Conservation (phyloP, 2,113 vertebrate genomes). For the Amblyornis subalaris region DNA sequence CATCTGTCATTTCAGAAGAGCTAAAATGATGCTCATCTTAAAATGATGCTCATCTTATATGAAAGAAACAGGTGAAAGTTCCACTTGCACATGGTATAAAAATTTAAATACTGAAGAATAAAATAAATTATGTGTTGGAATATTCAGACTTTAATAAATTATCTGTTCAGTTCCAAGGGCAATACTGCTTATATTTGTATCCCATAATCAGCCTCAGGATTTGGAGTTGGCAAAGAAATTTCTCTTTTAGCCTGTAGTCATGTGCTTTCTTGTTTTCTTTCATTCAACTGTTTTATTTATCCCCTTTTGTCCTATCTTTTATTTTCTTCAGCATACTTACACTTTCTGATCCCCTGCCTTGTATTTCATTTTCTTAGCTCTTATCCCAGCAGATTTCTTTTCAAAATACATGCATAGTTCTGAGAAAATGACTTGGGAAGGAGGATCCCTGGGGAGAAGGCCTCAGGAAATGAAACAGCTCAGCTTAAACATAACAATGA, state of each 20-base stretch:
- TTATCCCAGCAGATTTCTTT: conserved; percentile 61
- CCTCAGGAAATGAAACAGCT: conserved; percentile 56
- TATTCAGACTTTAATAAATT: conserved; percentile 57
- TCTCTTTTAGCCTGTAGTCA: conserved; percentile 15
- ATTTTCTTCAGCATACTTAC: conserved; percentile 50
- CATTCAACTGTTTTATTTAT: conserved; percentile 60
- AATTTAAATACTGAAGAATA: conserved; percentile 33
- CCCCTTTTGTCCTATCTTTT: conserved; percentile 46
- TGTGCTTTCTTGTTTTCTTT: conserved; percentile 45
- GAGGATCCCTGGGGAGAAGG: conserved; percentile 22
- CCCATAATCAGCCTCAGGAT: conserved; percentile 36
- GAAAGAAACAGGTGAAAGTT: conserved; percentile 9
- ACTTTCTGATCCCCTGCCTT: conserved; percentile 47
- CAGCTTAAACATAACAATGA: conserved; percentile 47
- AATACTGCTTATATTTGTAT: conserved; percentile 16
- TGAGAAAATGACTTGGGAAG: conserved; percentile 58
- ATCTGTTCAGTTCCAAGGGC: conserved; percentile 22
- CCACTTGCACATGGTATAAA: not conserved
- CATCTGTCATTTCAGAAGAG: not conserved
- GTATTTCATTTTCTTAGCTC: conserved; percentile 65
- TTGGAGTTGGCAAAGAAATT: conserved; percentile 36
- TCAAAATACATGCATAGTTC: conserved; percentile 43
- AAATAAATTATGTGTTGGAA: conserved; percentile 16
- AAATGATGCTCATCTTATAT: not conserved
- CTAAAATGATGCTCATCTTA: conserved; percentile 13